A percentile compares a stretch with the other conserved stretches of the same genome.
Evolutionary conservation across 1,140 invertebrate genomes (phyloP).

Genomic region (Hesperophylax magnus): DNA sequence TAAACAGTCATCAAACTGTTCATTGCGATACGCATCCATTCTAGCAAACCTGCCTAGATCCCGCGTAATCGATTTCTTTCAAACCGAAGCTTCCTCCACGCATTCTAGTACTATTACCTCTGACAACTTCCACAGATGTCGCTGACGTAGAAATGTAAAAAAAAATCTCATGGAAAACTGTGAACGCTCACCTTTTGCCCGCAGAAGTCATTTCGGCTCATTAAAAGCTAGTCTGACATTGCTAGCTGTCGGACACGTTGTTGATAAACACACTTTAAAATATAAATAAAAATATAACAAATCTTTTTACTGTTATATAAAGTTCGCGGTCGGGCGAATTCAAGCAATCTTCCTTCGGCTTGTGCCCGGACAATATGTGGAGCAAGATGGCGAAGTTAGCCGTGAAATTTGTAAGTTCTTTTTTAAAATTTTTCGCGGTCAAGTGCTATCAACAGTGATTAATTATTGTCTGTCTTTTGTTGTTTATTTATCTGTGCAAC

Average conservation of each 20-base stretch:
- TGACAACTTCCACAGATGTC: not conserved
- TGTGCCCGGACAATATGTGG: not conserved
- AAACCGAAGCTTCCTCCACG: not conserved
- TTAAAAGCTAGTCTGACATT: not conserved
- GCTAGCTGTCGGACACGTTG: not conserved
- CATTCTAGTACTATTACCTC: not conserved
- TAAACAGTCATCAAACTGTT: too few species aligned
- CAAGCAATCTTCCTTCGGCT: slow-evolving; percentile 12
- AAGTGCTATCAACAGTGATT: not conserved
- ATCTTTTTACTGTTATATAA: slow-evolving; percentile 33
- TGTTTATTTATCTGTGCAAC: not conserved
- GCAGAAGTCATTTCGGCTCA: not conserved
- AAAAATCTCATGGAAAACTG: not conserved
- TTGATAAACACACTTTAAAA: not conserved
- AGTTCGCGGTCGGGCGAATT: not conserved
- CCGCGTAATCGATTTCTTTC: not conserved
- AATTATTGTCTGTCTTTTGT: not conserved
- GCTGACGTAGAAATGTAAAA: not conserved
- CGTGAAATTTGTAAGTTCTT: slow-evolving; percentile 37
- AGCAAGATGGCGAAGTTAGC: slow-evolving; percentile 23
- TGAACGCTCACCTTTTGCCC: not conserved
- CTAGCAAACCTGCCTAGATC: too few species aligned
- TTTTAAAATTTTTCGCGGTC: slow-evolving; percentile 28
- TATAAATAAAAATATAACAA: too few species aligned
- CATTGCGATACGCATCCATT: too few species aligned